A percentile compares a stretch with the other conserved stretches of the same genome.
These are phyloP conservation scores for Paramormyrops kingsleyae DNA, from an alignment of 2,113 vertebrate species.

Conservation along the genomic window DNA sequence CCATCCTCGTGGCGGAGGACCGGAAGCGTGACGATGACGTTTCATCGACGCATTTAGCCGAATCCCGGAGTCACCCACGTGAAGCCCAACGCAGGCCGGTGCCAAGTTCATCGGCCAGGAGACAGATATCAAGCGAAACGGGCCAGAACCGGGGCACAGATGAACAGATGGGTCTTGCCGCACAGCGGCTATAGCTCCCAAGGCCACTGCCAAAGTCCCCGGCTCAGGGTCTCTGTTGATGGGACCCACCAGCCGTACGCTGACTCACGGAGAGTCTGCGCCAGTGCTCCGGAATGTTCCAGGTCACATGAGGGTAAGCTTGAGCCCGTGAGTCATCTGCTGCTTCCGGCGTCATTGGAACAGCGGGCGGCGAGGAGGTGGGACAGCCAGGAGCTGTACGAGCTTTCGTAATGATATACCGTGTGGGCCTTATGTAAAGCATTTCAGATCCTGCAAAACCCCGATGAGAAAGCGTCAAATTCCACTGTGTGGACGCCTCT, in stretches of 20 bases:
- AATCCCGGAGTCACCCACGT: background rate
- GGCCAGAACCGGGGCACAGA: background rate
- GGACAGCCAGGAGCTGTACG: background rate
- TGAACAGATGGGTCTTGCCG: background rate
- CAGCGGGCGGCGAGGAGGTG: background rate
- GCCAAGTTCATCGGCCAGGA: background rate
- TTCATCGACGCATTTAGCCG: background rate
- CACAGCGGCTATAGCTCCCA: background rate
- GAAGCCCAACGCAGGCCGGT: background rate
- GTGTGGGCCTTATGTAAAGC: background rate
- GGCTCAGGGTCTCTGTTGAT: constrained; percentile 26
- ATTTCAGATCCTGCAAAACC: background rate
- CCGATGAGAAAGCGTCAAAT: background rate
- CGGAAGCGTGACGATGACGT: background rate
- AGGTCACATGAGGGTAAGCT: constrained; percentile 39
- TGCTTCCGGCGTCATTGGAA: background rate
- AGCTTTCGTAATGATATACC: background rate
- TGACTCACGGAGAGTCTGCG: constrained; percentile 12
- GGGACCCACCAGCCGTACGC: constrained; percentile 21
- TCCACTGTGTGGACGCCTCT: background rate
- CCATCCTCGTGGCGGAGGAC: background rate
- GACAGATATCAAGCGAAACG: background rate
- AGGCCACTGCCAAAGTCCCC: constrained; percentile 32
- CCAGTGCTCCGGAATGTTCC: constrained; percentile 28
- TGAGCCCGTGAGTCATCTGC: constrained; percentile 35